phyloP scores from a whole-genome alignment of 2,113 vertebrate species.

The Agelaius phoeniceus region DNA sequence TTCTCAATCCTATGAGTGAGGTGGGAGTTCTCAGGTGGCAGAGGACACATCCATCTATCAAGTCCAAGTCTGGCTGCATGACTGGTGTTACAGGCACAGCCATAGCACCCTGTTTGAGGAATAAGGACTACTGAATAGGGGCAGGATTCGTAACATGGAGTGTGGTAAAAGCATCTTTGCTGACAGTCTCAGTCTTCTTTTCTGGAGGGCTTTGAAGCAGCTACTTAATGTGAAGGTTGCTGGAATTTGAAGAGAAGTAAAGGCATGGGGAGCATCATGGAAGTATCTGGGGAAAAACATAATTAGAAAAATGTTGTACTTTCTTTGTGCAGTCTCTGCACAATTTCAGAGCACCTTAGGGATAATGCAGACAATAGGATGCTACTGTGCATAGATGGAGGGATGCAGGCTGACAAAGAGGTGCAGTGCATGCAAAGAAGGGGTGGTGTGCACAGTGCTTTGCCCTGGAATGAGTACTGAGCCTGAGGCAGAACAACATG shows the following conservation, averaged over 20 bases:
- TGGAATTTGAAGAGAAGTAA: neutral
- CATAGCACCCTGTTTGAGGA: neutral
- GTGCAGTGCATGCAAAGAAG: neutral
- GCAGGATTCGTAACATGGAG: neutral
- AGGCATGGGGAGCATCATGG: neutral
- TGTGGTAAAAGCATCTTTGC: neutral
- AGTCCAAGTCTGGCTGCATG: neutral
- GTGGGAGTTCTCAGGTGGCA: neutral
- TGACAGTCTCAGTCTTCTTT: neutral
- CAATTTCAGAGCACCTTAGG: neutral
- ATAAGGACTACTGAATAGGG: neutral
- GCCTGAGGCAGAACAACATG: neutral
- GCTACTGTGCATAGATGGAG: neutral
- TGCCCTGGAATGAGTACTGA: neutral
- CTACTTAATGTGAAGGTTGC: neutral
- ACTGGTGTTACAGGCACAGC: neutral
- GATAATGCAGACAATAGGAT: neutral
- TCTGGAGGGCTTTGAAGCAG: neutral
- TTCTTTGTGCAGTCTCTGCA: neutral
- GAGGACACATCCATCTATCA: neutral
- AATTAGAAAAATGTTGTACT: neutral
- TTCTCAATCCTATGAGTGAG: neutral
- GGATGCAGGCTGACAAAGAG: neutral
- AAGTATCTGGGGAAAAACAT: neutral
- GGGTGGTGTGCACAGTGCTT: neutral